phyloP scores from a whole-genome alignment of 2,797 vertebrate species.

The Bucorvus abyssinicus region DNA sequence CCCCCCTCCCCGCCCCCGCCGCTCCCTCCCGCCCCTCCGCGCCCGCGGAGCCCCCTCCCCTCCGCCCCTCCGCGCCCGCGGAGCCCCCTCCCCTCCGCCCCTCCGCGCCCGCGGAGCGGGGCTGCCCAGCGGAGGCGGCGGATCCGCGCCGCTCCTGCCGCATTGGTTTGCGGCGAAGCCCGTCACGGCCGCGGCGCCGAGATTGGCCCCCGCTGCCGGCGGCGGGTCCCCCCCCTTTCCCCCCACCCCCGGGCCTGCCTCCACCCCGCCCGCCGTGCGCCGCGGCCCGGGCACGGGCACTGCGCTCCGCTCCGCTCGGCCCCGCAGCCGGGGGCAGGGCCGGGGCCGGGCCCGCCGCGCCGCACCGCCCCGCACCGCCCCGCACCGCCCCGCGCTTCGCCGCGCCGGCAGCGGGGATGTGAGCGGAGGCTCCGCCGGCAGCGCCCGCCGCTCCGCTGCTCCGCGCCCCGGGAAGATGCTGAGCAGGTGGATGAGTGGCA shows the following conservation, averaged over 20 bases:
- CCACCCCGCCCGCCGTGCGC: slow-evolving; percentile 18
- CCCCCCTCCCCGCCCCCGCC: not conserved
- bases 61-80: not conserved
- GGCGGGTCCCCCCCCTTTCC: not conserved
- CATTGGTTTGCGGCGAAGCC: not conserved
- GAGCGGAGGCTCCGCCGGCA: not conserved
- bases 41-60: too few relatives aligned
- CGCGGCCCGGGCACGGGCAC: not conserved
- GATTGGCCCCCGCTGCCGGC: slow-evolving; percentile 23
- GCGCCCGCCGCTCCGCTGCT: slow-evolving; percentile 47
- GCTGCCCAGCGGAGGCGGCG: not conserved
- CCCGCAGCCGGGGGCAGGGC: slow-evolving; percentile 24
- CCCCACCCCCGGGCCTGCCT: not conserved
- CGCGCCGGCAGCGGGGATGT: slow-evolving; percentile 19
- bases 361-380: too few relatives aligned
- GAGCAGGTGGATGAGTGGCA: slow-evolving; percentile 97
- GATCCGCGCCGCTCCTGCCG: slow-evolving; percentile 38
- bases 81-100: too few relatives aligned
- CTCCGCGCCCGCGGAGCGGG: too few relatives aligned
- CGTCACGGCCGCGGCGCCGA: not conserved
- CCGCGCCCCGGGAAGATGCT: slow-evolving; percentile 87
- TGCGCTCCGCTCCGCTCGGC: not conserved
- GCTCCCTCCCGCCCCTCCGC: not conserved
- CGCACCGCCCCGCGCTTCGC: not conserved
- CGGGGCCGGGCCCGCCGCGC: not conserved